Evolutionary conservation across 1,140 invertebrate species (phyloP).

Genomic region (Drosophila tristis): DNA sequence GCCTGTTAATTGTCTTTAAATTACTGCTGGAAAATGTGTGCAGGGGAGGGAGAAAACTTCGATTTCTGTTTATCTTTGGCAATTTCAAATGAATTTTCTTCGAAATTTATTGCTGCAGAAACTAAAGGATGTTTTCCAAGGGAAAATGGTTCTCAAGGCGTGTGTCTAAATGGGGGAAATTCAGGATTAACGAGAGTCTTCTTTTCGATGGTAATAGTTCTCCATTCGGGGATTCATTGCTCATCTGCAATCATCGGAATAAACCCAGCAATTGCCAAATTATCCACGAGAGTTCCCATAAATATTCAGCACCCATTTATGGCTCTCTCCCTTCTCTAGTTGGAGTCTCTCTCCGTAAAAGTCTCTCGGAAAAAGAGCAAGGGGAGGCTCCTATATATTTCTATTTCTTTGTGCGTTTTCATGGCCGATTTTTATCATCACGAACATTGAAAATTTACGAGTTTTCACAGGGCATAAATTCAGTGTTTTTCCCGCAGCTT

Average conservation of each 20-base stretch:
- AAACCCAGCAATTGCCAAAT: constrained; percentile 17
- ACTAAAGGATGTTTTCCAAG: constrained; percentile 18
- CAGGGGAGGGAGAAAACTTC: constrained; percentile 8
- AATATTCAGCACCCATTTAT: constrained; percentile 44
- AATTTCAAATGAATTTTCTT: constrained; percentile 42
- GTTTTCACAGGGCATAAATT: constrained; percentile 59
- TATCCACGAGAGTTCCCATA: constrained; percentile 13
- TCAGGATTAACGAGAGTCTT: too few species aligned
- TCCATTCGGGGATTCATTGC: neutral
- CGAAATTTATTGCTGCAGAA: constrained; percentile 34
- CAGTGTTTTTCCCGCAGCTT: constrained; percentile 43
- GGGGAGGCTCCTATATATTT: constrained; percentile 19
- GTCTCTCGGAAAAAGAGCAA: constrained; percentile 21
- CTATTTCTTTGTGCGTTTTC: constrained; percentile 50
- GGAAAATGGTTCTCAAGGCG: neutral
- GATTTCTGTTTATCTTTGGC: constrained; percentile 52
- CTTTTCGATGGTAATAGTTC: neutral
- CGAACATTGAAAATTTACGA: constrained; percentile 69
- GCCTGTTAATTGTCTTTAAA: constrained; percentile 56
- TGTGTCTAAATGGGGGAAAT: neutral
- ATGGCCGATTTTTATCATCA: constrained; percentile 60
- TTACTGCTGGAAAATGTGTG: constrained; percentile 12
- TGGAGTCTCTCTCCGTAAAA: constrained; percentile 19
- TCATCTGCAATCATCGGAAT: neutral
- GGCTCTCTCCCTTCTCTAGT: constrained; percentile 1